Evolutionary conservation across 2,113 vertebrate species (phyloP), one percentile per base, ranked within the genome.

Genomic region (Platichthys flesus): DNA sequence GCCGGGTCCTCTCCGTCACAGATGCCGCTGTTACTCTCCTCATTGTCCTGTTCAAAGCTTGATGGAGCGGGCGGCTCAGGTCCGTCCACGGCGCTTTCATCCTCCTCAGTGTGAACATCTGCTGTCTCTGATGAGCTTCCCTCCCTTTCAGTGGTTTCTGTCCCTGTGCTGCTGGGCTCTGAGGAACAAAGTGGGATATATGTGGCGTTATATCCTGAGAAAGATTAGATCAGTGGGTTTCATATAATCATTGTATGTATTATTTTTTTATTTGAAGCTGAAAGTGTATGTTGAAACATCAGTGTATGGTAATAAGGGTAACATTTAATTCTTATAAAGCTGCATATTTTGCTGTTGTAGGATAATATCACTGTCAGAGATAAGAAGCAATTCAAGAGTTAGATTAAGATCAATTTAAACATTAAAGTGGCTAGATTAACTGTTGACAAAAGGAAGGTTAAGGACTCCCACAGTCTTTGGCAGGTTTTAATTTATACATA

Each of bases 121-220:
- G 86, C 92, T 21, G n/a, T 71, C 31, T 89, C 93, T 58, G 80
- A 94, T 81, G 94, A 94, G 51, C 93, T 94, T 83, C 89, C 88
- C 74, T 93, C 88, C 74, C 89, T 94, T 86, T 95, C 93, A 84
- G 90, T 76, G 26, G 80, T 68, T 66, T 94, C 95, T 69, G 93
- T 93, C 86, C 94, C 92, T 85, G 95, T 94, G 93, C 94, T 95
- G 83, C 95, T 94, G 78, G 95, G 93, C 72, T 97, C 97, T 99
- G 85, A 31, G 66, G 62, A 72, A 10, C 51, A 83, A 71, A 81
- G 35, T 26, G n/a, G 16, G 84, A 15, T 15, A 10, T 21, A n/a
- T 69, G 40, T 7, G 20, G 20, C n/a, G 20, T 15, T 16, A 54
- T 9, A 54, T n/a, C 8, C 51, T 21, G 51, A 54, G 2, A 14